Evolutionary conservation across 1,140 invertebrate genomes (phyloP).

Genomic region (Hylyphantes graminicola): DNA sequence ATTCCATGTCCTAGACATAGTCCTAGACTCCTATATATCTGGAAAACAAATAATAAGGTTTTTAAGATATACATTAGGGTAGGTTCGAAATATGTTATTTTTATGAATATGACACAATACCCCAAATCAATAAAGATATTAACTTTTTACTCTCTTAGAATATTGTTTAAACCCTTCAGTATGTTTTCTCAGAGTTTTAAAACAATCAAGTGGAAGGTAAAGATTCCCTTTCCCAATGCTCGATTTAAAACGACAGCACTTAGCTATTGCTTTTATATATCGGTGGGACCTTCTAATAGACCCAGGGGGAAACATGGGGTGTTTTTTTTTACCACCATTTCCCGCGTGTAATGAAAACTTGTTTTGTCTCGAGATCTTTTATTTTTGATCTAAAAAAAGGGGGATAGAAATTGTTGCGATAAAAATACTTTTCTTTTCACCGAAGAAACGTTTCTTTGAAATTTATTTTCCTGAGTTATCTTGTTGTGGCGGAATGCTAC

Average conservation of each 20-base stretch:
- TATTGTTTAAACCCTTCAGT: too few relatives aligned
- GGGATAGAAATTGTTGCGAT: not conserved
- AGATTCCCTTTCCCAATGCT: slow-evolving; percentile 3
- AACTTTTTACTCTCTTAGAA: too few relatives aligned
- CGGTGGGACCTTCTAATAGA: slow-evolving; percentile 24
- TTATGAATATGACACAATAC: too few relatives aligned
- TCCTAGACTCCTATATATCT: too few relatives aligned
- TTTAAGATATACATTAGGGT: too few relatives aligned
- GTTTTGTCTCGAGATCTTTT: slow-evolving; percentile 14
- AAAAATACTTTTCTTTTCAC: not conserved
- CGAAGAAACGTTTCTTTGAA: not conserved
- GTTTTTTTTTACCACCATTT: not conserved
- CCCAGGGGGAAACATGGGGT: not conserved
- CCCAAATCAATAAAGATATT: too few relatives aligned
- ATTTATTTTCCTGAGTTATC: slow-evolving; percentile 3
- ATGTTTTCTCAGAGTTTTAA: too few relatives aligned
- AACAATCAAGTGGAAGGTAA: not conserved
- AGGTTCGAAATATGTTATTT: too few relatives aligned
- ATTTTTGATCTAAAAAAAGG: not conserved
- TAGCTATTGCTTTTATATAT: slow-evolving; percentile 23
- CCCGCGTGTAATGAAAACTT: slow-evolving; percentile 39
- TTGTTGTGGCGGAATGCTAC: slow-evolving; percentile 1
- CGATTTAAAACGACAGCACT: slow-evolving; percentile 36
- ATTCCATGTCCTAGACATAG: too few relatives aligned
- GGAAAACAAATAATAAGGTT: too few relatives aligned